Base-by-base conservation (phyloP, 2,113 vertebrate species). In the Capreolus pygargus region DNA sequence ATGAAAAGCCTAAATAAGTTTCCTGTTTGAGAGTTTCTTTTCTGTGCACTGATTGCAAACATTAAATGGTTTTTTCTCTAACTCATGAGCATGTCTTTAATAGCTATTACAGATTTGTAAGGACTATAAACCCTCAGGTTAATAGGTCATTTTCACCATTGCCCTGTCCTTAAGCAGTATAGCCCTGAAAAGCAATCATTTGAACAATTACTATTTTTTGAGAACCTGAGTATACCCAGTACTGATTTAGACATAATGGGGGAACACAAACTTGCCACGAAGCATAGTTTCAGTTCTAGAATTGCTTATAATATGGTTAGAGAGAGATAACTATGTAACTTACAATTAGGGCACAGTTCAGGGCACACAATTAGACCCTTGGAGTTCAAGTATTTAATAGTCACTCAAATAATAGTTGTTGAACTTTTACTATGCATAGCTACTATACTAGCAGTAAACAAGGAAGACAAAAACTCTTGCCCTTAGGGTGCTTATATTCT, bases 81-180 rank as follows among this genome's bases (percentile, higher is more conserved):
- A 86, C 54, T 85, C 78, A 78, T 0, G 0, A 95, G 58, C 30
- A 28, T 52, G 39, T 64, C 76, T 94, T 97, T 78, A 83, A 86
- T 61, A 96, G 54, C 86, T 93, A 27, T 96, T 89, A 58, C 27
- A 94, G 89, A 67, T 85, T 50, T 87, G 36, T 86, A 92, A 87
- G n/a, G 43, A 64, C 55, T 64, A 27, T 2, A 81, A 89, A 14
- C 15, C 27, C 11, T 84, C 45, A 43, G 58, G 28, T 52, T 92
- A 74, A 45, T 4, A 33, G 21, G 6, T 70, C 30, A 86, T 95
- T 74, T 70, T 90, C 64, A 58, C 23, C 0, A n/a, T 86, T 74
- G 33, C 61, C 39, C n/a, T 70, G 30, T 27, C 61, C 85, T 92
- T 79, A 81, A 33, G 50, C 7, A 92, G 47, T 1, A 33, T 10